phyloP scores from a whole-genome alignment of 2,888 invertebrate genomes.

The Geophilus truncorum region DNA sequence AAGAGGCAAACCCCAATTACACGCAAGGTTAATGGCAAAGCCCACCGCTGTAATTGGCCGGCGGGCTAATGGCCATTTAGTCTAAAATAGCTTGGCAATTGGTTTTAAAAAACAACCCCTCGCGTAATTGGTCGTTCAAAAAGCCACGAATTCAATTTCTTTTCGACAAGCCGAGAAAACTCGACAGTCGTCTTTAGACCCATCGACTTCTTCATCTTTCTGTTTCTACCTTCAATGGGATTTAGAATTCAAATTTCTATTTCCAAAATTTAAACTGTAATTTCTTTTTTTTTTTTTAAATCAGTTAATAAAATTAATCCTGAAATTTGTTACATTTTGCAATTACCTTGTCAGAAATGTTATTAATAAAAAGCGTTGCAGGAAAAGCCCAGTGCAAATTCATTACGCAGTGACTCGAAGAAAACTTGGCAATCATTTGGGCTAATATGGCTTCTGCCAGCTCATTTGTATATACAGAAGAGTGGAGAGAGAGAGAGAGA shows the following conservation, averaged over 20 bases:
- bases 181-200: no score
- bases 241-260: no score
- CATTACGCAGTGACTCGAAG: background rate
- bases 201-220: no score
- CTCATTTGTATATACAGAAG: background rate
- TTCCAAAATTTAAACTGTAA: background rate
- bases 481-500: background rate
- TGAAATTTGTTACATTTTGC: background rate
- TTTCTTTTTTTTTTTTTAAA: background rate
- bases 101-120: background rate
- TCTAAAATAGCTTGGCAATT: constrained; percentile 13
- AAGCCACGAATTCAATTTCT: no score
- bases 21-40: background rate
- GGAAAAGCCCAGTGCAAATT: background rate
- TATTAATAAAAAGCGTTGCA: background rate
- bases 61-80: constrained; percentile 18
- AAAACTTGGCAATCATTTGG: background rate
- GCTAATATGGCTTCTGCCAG: background rate
- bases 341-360: background rate
- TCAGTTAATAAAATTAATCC: background rate
- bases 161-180: background rate
- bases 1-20: constrained; percentile 22
- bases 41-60: constrained; percentile 11
- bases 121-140: background rate
- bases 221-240: background rate